These are phyloP conservation scores for Spisula subtruncata DNA, from an alignment of 2,888 invertebrate species.

Conservation along the genomic window DNA sequence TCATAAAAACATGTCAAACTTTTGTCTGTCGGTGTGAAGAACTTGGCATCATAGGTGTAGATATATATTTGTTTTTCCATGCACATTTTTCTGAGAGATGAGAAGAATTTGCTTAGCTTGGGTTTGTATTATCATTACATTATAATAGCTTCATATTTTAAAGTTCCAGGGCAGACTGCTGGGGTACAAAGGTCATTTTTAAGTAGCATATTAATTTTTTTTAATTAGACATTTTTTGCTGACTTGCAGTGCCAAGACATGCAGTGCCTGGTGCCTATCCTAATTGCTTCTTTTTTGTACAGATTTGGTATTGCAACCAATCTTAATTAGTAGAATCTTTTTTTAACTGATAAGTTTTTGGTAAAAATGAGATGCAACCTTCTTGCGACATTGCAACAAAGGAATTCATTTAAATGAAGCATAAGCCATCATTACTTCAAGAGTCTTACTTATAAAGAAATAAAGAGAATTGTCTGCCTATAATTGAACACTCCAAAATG, in stretches of 20 bases:
- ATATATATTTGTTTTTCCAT: constrained; percentile 15
- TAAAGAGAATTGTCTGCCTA: no score
- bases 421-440: no score
- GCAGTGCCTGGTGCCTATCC: not conserved
- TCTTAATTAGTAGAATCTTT: no score
- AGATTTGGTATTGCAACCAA: not conserved
- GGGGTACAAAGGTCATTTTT: not conserved
- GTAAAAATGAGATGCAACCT: no score
- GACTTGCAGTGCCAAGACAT: not conserved
- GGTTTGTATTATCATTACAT: not conserved
- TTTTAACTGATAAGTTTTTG: no score
- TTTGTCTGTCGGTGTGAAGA: constrained; percentile 1
- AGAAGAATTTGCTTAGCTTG: constrained; percentile 11
- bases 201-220: not conserved
- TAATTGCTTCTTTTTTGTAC: not conserved
- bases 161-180: not conserved
- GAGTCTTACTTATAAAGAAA: no score
- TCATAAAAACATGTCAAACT: not conserved
- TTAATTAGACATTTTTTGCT: no score
- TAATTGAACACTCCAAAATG: no score
- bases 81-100: not conserved
- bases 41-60: not conserved
- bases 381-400: no score
- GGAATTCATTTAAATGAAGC: no score
- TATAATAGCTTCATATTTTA: not conserved